Base-by-base conservation (phyloP, 92 coral and sea anemone species). In the Parazoanthus atlanticus region DNA sequence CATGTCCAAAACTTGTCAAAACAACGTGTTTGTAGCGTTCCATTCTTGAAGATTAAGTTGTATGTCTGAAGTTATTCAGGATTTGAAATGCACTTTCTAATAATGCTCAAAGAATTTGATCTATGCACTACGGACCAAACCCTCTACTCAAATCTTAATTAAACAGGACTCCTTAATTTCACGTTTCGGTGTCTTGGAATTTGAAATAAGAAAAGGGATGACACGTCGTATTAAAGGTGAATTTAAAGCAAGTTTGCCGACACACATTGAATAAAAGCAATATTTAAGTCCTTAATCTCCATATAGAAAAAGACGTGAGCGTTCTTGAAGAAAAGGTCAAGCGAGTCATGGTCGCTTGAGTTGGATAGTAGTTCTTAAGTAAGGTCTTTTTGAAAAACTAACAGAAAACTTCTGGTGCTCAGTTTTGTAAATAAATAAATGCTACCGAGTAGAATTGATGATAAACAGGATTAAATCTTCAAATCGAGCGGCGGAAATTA, bases 391-490 rank as follows among this genome's bases (percentile, higher is more conserved):
- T 69, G 78, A 69, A 84, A 84, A 84, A 84, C 87, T 84, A 84
- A 84, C 87, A 84, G 41, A 84, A 84, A 70, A 84, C 17, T 70
- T 84, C 77, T 70, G 77, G 87, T 70, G 78, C 76, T 84, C 65
- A 84, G 61, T 84, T 69, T 72, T 84, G 78, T 84, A 84, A 84
- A 84, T 84, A 84, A 84, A 84, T 84, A 84, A 43, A 69, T 38
- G 49, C 78, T 43, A 41, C 87, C 66, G 40, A 70, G 64, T 36
- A 84, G 64, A 84, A 84, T 70, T 84, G 78, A 70, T 84, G 64
- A 69, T 84, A 84, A 84, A 84, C 78, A 69, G 87, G 87, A 84
- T 84, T 84, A 84, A 84, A 43, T 84, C 87, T 66, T 84, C 87
- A 84, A 69, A 41, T 84, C 77, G 66, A 70, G 87, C 87, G 87